A percentile compares a stretch with the other conserved stretches of the same genome.
phyloP scores from a whole-genome alignment of 1,140 invertebrate genomes.

The Patella vulgata region DNA sequence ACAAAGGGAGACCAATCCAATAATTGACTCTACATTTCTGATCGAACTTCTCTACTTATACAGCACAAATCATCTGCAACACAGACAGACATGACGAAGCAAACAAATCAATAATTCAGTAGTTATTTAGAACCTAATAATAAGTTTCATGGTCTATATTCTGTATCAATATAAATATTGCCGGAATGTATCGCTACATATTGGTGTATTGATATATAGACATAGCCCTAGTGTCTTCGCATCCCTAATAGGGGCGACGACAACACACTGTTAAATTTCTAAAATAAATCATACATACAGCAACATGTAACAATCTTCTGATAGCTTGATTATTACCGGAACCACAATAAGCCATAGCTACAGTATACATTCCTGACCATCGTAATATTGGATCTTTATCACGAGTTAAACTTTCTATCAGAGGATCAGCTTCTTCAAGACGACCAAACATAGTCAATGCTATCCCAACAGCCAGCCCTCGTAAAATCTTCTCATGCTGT shows the following conservation, averaged over 20 bases:
- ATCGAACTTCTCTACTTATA: too few relatives aligned
- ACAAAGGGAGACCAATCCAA: too few relatives aligned
- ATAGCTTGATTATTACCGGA: slow-evolving; percentile 98
- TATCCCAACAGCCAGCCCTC: slow-evolving; percentile 95
- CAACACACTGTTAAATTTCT: background rate
- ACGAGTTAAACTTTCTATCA: slow-evolving; percentile 86
- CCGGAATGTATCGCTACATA: too few relatives aligned
- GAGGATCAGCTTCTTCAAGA: slow-evolving; percentile 92
- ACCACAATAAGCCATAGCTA: slow-evolving; percentile 99
- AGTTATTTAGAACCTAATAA: too few relatives aligned
- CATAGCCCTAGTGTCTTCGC: background rate
- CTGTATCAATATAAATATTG: too few relatives aligned
- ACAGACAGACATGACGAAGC: too few relatives aligned
- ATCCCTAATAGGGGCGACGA: background rate
- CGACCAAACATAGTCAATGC: slow-evolving; percentile 96
- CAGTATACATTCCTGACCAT: slow-evolving; percentile 95
- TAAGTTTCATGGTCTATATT: too few relatives aligned
- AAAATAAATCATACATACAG: slow-evolving; percentile 75
- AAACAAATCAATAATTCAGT: too few relatives aligned
- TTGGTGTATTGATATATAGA: too few relatives aligned
- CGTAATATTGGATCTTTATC: slow-evolving; percentile 70
- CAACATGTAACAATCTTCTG: slow-evolving; percentile 92
- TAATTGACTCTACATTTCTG: too few relatives aligned
- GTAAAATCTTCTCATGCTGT: slow-evolving; percentile 97
- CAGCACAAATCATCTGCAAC: too few relatives aligned